Conservation (phyloP, 2,888 invertebrate species). For the Drosophila kambysellisi region DNA sequence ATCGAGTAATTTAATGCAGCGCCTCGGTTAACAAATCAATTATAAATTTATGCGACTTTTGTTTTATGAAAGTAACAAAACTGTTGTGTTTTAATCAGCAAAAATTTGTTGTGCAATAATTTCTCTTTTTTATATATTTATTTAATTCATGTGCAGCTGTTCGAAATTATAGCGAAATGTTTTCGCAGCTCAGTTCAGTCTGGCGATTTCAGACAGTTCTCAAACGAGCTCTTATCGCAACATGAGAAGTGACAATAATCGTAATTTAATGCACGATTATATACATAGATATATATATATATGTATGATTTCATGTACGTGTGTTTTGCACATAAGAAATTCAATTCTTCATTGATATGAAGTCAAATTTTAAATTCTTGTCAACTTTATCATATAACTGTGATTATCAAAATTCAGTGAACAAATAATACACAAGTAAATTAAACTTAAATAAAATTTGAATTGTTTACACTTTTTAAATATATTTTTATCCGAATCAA, state of each 20-base stretch:
- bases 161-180: constrained; percentile 11
- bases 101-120: constrained; percentile 27
- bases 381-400: neutral
- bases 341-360: neutral
- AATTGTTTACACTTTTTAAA: neutral
- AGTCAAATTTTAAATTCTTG: neutral
- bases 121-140: constrained; percentile 14
- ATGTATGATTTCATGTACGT: constrained; percentile 4
- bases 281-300: neutral
- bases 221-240: constrained; percentile 21
- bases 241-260: constrained; percentile 1
- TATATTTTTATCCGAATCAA: neutral
- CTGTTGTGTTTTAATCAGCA: constrained; percentile 18
- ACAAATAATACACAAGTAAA: neutral
- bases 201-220: neutral
- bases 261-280: neutral
- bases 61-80: constrained; percentile 26
- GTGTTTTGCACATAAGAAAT: neutral
- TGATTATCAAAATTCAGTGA: neutral
- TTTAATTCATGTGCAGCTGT: constrained; percentile 12
- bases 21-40: constrained; percentile 28
- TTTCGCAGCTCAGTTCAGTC: neutral
- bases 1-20: constrained; percentile 44
- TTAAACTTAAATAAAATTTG: neutral
- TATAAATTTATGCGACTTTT: constrained; percentile 41